phyloP scores from a whole-genome alignment of 2,888 invertebrate genomes.

The Caenorhabditis virilis region DNA sequence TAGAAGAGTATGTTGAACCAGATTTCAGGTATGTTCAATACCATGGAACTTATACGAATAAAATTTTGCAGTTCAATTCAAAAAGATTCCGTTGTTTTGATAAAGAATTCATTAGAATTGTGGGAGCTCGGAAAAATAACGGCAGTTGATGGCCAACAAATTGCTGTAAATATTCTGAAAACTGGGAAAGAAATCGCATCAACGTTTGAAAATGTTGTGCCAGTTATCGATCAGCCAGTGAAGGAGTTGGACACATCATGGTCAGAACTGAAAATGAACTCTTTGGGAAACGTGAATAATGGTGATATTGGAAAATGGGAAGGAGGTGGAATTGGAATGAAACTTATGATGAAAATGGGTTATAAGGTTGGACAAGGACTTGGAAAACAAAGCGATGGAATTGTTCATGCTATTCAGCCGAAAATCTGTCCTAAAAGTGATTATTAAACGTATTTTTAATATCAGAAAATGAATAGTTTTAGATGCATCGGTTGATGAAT shows the following conservation, averaged over 20 bases:
- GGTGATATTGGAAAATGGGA: constrained; percentile 49
- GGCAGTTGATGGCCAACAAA: constrained; percentile 39
- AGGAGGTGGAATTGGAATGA: constrained; percentile 50
- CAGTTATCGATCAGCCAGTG: constrained; percentile 13
- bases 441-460: neutral
- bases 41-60: no score
- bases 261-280: constrained; percentile 28
- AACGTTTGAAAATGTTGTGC: constrained; percentile 23
- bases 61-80: constrained; percentile 6
- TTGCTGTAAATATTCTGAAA: constrained; percentile 46
- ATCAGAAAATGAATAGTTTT: constrained; percentile 5
- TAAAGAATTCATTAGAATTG: constrained; percentile 23
- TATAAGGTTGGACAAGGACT: constrained; percentile 52
- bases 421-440: constrained; percentile 45
- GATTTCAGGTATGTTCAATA: constrained; percentile 11
- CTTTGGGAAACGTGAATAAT: constrained; percentile 14
- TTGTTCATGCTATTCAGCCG: constrained; percentile 54
- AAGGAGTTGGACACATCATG: constrained; percentile 24
- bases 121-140: constrained; percentile 49
- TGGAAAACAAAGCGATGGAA: constrained; percentile 52
- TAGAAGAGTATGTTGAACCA: constrained; percentile 46
- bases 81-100: constrained; percentile 35
- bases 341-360: constrained; percentile 55
- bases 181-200: constrained; percentile 33
- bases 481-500: constrained; percentile 45